Evolutionary conservation across 1,140 invertebrate species (phyloP), one percentile per base, ranked within the genome.

Genomic region (Brachionus plicatilis): DNA sequence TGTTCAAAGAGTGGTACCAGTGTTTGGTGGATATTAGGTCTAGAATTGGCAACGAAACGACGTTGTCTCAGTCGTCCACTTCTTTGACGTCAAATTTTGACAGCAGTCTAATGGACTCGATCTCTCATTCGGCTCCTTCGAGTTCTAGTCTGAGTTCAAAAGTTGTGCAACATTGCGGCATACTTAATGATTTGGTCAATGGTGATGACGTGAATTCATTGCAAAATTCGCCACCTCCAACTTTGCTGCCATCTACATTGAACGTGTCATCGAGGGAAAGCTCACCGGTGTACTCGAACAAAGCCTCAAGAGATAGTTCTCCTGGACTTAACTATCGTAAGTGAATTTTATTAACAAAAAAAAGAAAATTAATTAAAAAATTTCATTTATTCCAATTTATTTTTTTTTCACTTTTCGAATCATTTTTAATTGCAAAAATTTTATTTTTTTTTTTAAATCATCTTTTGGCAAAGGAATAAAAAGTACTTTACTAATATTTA

Each of bases 1-100:
- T 17, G 27, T 82, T 82, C 27, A 82, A 68, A 68, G 53, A 82
- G 14, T 82, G 79, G 79, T 24, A 24, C 17, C 79, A 76, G 24
- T 76, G 72, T 76, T 50, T 76, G 43, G 24, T 8, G 9, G 72
- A 76, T 50, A 50, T 76, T 20, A 76, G 20, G 41, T 20, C 43
- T 4, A 76, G n/a, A 76, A 41, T 17, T n/a, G 24, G 9, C 37
- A 50, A 76, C 53, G 72, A 47, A 27, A 27, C 50, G 27, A 9
- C 33, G 3, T 8, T 68, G 66, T 76, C 72, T 24, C 72, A 50
- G 11, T 76, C 72, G 6, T 27, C 41, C 2, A 76, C 43, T 76
- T 76, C 72, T 8, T 50, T 76, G 24, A 11, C 43, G 11, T 76
- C 72, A 8, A 76, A 47, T 76, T 76, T 53, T 24, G 45, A 76